Conservation (phyloP, 2,888 invertebrate species). For the Gasteruption jaculator region DNA sequence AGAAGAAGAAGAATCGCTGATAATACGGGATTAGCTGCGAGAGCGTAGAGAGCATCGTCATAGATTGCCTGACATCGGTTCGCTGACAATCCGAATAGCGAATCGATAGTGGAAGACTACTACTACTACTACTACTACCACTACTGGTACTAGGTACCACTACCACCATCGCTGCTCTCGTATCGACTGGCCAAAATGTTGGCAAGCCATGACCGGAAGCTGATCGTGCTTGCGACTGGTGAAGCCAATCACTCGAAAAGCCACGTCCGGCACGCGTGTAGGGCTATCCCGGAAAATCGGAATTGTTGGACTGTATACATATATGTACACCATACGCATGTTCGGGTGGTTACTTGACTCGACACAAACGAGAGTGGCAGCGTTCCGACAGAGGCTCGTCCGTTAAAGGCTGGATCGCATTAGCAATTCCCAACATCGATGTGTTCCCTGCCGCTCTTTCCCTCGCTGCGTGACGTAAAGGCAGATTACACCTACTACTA, state of each 20-base stretch:
- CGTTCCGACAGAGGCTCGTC: too few species aligned
- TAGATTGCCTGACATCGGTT: constrained; percentile 20
- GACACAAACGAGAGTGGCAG: too few species aligned
- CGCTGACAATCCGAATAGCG: constrained; percentile 30
- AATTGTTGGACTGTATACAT: constrained; percentile 30
- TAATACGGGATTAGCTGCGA: too few species aligned
- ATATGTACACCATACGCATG: too few species aligned
- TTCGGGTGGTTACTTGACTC: too few species aligned
- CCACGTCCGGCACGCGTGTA: constrained; percentile 38
- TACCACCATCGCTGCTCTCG: constrained; percentile 19
- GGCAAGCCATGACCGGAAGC: constrained; percentile 41
- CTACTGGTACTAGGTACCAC: constrained; percentile 1
- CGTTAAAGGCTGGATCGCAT: too few species aligned
- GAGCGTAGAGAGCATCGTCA: too few species aligned
- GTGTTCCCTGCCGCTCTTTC: too few species aligned
- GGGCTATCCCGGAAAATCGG: constrained; percentile 36
- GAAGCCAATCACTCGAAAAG: constrained; percentile 34
- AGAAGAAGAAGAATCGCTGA: too few species aligned
- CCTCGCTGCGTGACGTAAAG: constrained; percentile 10
- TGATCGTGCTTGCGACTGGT: constrained; percentile 36
- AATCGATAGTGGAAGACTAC: constrained; percentile 27
- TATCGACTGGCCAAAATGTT: constrained; percentile 32
- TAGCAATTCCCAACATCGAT: too few species aligned
- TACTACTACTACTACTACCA: neutral
- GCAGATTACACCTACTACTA: constrained; percentile 9